These are phyloP conservation scores for Hyposoter dolosus DNA, from an alignment of 2,888 invertebrate species.

Conservation along the genomic window DNA sequence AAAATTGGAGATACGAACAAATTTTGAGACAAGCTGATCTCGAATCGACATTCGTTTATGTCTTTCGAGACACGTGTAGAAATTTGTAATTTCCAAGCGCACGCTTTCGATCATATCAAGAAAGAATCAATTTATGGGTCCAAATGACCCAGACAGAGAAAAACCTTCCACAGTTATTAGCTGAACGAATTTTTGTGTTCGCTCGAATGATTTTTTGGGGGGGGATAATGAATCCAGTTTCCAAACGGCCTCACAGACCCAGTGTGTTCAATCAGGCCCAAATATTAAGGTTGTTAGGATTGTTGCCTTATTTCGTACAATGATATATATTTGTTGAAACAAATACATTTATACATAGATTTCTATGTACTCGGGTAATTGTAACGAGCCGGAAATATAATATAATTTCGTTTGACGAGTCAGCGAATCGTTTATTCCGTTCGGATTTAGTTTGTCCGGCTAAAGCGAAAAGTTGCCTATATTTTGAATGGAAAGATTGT, in stretches of 20 bases:
- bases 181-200: neutral
- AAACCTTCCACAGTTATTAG: neutral
- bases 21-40: neutral
- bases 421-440: slow-evolving; percentile 1
- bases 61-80: neutral
- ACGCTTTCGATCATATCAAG: neutral
- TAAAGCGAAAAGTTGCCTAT: neutral
- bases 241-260: neutral
- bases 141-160: neutral
- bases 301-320: neutral
- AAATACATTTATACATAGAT: slow-evolving; percentile 2
- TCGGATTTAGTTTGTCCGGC: neutral
- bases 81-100: neutral
- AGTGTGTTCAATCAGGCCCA: neutral
- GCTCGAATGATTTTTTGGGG: neutral
- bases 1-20: neutral
- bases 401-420: neutral
- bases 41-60: neutral
- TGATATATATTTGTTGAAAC: neutral
- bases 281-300: neutral
- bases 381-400: neutral
- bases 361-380: slow-evolving; percentile 1
- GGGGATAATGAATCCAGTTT: neutral
- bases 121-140: neutral
- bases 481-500: neutral